Conservation (phyloP, 2,797 vertebrate species). For the Microhierax caerulescens region DNA sequence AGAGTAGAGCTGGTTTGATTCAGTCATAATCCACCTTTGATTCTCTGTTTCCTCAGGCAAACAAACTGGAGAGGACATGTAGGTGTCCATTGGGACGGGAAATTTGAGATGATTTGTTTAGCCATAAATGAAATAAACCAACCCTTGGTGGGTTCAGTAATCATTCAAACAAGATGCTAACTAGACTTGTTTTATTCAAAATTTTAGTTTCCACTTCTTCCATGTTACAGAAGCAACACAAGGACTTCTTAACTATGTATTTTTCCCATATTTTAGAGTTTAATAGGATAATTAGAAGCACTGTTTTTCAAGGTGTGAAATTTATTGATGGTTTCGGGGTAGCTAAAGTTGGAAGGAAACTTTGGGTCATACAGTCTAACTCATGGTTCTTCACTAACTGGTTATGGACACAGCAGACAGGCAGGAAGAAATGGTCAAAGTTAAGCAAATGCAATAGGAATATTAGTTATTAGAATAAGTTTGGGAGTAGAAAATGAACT, state of each 20-base stretch:
- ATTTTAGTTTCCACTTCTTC: neutral
- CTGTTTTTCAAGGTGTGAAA: neutral
- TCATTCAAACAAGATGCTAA: neutral
- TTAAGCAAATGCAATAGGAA: neutral
- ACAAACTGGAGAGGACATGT: neutral
- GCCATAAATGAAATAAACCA: neutral
- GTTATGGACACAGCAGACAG: neutral
- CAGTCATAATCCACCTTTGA: neutral
- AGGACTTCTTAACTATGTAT: fast-evolving
- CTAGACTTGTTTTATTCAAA: neutral
- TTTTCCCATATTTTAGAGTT: neutral
- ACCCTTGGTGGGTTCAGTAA: neutral
- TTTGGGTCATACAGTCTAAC: neutral
- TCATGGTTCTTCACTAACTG: neutral
- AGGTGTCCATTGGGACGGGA: neutral
- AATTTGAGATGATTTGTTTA: neutral
- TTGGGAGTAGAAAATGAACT: neutral
- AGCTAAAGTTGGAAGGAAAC: neutral
- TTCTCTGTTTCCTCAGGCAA: neutral
- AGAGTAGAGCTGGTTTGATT: neutral
- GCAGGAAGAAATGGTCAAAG: neutral
- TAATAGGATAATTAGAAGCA: neutral
- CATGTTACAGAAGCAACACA: neutral
- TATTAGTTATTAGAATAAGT: neutral
- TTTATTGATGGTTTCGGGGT: neutral